phyloP scores from a whole-genome alignment of 2,888 invertebrate species.

The Candidula unifasciata region DNA sequence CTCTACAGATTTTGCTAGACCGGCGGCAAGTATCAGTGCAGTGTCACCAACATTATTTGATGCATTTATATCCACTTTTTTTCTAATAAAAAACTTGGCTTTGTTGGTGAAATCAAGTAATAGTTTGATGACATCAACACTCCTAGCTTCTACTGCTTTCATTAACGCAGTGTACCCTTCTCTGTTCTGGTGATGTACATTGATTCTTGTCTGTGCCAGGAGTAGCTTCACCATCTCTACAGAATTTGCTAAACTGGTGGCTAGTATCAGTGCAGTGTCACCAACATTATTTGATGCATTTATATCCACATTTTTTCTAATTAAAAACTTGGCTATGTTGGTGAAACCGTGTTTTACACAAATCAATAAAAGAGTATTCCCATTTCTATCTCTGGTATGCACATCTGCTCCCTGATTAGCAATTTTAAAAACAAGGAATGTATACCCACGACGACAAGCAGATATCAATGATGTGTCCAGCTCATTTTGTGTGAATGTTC shows the following conservation, averaged over 20 bases:
- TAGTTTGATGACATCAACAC: no score
- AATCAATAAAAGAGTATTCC: not conserved
- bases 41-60: no score
- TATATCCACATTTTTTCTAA: not conserved
- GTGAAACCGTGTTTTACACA: conserved; percentile 3
- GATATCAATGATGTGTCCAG: conserved; percentile 5
- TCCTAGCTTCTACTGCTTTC: not conserved
- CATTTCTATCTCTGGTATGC: not conserved
- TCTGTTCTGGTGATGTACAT: not conserved
- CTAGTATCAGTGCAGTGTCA: not conserved
- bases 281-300: no score
- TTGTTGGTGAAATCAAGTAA: not conserved
- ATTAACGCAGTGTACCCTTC: conserved; percentile 1
- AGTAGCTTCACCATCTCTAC: not conserved
- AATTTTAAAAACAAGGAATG: not conserved
- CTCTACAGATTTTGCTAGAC: no score
- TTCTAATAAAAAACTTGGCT: not conserved
- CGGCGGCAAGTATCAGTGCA: not conserved
- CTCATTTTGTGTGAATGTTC: not conserved
- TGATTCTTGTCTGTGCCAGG: not conserved
- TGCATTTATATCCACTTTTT: no score
- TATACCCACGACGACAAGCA: not conserved
- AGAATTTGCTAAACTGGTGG: no score
- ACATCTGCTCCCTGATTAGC: not conserved
- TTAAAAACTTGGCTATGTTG: not conserved